phyloP scores from a whole-genome alignment of 2,113 vertebrate species.

The Tetrao urogallus region DNA sequence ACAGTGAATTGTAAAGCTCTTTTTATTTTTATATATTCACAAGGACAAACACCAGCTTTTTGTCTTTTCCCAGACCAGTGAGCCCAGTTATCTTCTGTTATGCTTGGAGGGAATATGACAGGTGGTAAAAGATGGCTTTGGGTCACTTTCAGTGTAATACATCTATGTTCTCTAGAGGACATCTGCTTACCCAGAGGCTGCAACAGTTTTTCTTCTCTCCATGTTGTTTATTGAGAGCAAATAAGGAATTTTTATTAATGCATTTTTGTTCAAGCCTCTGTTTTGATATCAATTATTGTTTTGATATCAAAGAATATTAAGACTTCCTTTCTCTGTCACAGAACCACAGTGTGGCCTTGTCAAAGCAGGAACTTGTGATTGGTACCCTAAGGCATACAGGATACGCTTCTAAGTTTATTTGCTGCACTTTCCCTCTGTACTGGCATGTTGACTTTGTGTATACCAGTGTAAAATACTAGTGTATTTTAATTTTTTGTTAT shows the following conservation, averaged over 20 bases:
- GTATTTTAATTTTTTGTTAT: not conserved
- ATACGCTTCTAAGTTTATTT: not conserved
- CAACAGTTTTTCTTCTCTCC: not conserved
- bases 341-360: not conserved
- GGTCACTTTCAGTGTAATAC: not conserved
- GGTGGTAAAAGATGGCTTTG: constrained; percentile 28
- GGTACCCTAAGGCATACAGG: accelerated
- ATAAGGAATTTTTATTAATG: not conserved
- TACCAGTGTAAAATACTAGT: not conserved
- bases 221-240: not conserved
- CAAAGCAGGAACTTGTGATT: not conserved
- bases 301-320: not conserved
- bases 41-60: not conserved
- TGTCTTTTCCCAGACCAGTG: not conserved
- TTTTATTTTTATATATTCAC: not conserved
- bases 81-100: not conserved
- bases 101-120: not conserved
- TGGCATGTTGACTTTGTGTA: not conserved
- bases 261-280: not conserved
- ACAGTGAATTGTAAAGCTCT: not conserved
- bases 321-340: not conserved
- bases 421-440: accelerated
- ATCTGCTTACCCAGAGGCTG: constrained; percentile 49
- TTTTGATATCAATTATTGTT: not conserved
- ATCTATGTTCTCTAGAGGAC: not conserved